Evolutionary conservation across 2,113 vertebrate genomes (phyloP).

Genomic region (Siniperca knerii): DNA sequence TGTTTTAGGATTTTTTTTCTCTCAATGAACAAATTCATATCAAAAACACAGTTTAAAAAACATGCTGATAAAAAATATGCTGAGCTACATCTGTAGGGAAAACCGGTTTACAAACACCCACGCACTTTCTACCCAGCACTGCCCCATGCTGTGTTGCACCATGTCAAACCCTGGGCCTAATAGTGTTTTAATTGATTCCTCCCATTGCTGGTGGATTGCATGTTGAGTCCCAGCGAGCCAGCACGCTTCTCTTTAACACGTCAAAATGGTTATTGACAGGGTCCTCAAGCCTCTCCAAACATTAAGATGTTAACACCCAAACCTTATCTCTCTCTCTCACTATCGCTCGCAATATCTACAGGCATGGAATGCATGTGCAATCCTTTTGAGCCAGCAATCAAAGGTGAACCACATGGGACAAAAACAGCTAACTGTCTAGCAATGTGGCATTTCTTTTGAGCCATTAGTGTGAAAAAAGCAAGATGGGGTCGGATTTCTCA

Average conservation of each 20-base stretch:
- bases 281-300: constrained; percentile 50
- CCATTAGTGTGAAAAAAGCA: background rate
- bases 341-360: background rate
- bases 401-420: constrained; percentile 44
- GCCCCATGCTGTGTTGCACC: constrained; percentile 40
- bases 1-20: background rate
- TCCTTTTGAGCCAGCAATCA: constrained; percentile 44
- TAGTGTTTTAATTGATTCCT: constrained; percentile 77
- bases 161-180: constrained; percentile 62
- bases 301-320: constrained; percentile 52
- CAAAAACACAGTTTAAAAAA: background rate
- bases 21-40: constrained; percentile 6
- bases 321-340: constrained; percentile 26
- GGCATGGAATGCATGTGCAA: background rate
- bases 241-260: constrained; percentile 53
- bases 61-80: background rate
- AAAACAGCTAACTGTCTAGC: constrained; percentile 39
- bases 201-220: constrained; percentile 52
- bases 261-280: constrained; percentile 68
- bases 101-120: background rate
- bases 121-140: background rate
- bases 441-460: constrained; percentile 28
- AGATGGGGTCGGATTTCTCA: background rate
- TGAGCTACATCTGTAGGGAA: background rate
- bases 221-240: constrained; percentile 56